Base-by-base conservation (phyloP, 2,888 invertebrate species). In the Agapostemon virescens region DNA sequence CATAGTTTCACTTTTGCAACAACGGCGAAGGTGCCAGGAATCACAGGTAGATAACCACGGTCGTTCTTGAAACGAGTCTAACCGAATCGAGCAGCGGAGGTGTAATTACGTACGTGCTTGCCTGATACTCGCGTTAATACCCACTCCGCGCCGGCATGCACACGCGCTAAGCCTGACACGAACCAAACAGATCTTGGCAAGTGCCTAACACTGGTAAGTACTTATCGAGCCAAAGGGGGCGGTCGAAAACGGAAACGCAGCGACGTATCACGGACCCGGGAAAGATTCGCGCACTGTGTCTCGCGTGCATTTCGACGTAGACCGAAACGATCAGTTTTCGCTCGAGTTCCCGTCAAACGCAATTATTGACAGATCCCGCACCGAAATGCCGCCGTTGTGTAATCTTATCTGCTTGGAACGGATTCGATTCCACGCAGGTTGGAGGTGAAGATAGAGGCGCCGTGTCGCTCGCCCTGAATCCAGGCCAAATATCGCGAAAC, bases 71-170 rank as follows among this genome's bases (percentile, higher is more conserved):
- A 70, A 17, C 76, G 45, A 33, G 1, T 67, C 40, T 42, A 52
- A 69, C 55, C 42, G 55, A 78, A 79, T 63, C 68, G 78, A 73
- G 78, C 55, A 79, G 55, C 78, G 78, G 58, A 78, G 69, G 38
- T 64, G 69, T 55, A 77, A 79, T 83, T 74, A 75, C 75, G 67
- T 42, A 72, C 73, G 73, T 73, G 52, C 73, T 42, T 64, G 61
- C 69, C 64, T 69, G 72, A 79, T 79, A 73, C 64, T 26, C 15
- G 7, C 49, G 64, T 55, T 78, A 69, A 78, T 79, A 73, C 69
- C 78, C 30, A 36, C 17, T 69, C 49, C 45, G 30, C 38, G 11
- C 15, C 30, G 26, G 5, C 45, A 7, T 11, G 15, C 17, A 42
- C 64, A 66, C 42, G n/a, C 63, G 36, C 45, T 68, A 11, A 23